Conservation (phyloP, 2,797 vertebrate genomes). For the Anguilla pacifica region DNA sequence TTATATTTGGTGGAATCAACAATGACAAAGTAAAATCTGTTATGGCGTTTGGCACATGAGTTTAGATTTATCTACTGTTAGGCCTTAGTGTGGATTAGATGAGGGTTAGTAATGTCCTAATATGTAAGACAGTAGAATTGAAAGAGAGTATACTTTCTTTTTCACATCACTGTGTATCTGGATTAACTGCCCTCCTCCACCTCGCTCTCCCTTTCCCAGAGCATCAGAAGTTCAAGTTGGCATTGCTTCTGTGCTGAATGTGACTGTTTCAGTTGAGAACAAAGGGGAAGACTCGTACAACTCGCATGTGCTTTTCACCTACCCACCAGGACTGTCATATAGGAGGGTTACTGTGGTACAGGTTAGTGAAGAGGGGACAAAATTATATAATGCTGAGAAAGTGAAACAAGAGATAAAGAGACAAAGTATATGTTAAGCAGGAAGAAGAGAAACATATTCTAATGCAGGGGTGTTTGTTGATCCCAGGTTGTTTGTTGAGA, state of each 20-base stretch:
- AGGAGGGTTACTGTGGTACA: constrained; percentile 61
- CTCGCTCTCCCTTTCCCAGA: constrained; percentile 44
- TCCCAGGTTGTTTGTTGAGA: neutral
- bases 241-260: constrained; percentile 67
- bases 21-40: too few relatives aligned
- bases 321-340: constrained; percentile 77
- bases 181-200: neutral
- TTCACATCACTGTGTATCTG: neutral
- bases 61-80: neutral
- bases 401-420: neutral
- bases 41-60: neutral
- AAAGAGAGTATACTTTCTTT: neutral
- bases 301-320: constrained; percentile 65
- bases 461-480: neutral
- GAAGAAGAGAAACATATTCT: neutral
- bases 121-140: neutral
- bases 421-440: neutral
- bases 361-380: constrained; percentile 59
- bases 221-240: constrained; percentile 70
- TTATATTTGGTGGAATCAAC: too few relatives aligned
- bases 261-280: constrained; percentile 73
- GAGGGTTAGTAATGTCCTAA: neutral
- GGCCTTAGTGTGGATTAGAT: neutral
- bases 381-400: neutral
- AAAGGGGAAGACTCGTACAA: constrained; percentile 79